phyloP scores from a whole-genome alignment of 2,888 invertebrate species.

The Agrochola macilenta region DNA sequence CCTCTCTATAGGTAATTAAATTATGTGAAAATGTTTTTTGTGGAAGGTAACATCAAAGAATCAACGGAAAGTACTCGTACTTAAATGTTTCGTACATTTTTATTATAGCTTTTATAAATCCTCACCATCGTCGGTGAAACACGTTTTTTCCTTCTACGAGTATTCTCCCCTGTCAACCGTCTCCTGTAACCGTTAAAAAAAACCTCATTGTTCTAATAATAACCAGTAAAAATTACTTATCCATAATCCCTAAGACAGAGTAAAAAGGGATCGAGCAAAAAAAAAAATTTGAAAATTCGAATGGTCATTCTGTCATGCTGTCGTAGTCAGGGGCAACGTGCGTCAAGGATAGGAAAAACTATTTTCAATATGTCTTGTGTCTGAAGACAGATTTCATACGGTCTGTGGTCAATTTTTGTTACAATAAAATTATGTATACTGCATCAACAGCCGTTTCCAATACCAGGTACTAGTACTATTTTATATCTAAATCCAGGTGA shows the following conservation, averaged over 20 bases:
- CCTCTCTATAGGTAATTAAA: slow-evolving; percentile 25
- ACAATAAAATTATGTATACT: neutral
- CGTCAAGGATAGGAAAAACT: neutral
- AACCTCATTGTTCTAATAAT: neutral
- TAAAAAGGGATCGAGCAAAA: neutral
- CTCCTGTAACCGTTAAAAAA: neutral
- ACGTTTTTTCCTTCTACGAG: neutral
- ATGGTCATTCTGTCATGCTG: slow-evolving; percentile 14
- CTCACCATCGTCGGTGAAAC: too few species aligned
- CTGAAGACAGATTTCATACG: neutral
- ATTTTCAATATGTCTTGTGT: neutral
- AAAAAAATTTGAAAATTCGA: slow-evolving; percentile 15
- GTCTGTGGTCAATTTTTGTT: neutral
- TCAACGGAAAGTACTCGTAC: too few species aligned
- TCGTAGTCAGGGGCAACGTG: slow-evolving; percentile 3
- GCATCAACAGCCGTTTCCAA: too few species aligned
- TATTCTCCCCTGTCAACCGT: neutral
- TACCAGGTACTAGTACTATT: too few species aligned
- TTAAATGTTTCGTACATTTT: neutral
- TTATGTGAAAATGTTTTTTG: slow-evolving; percentile 23
- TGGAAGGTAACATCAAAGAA: slow-evolving; percentile 29
- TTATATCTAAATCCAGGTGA: too few species aligned
- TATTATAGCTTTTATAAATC: neutral
- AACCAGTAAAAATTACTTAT: neutral
- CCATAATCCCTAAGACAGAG: neutral